Percentiles rank a stretch among this genome's conserved stretches.
Conservation (phyloP, 2,797 vertebrate species). For the Anas capensis region DNA sequence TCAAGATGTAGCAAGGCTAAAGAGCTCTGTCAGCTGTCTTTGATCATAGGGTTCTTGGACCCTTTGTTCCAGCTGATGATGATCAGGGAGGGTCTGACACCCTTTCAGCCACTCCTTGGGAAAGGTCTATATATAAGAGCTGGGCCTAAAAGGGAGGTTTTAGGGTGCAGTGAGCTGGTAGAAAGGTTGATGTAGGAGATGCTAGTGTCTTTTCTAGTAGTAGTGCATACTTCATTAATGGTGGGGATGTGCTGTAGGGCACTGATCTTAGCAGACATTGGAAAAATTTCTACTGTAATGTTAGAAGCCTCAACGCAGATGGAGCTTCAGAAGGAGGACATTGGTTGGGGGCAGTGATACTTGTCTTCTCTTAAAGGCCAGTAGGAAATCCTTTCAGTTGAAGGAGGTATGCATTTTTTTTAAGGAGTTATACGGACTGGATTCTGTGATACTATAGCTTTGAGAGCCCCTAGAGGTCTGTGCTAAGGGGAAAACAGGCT, state of each 20-base stretch:
- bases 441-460: background rate
- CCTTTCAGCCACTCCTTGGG: background rate
- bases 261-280: background rate
- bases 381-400: background rate
- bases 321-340: background rate
- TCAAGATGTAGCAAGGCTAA: background rate
- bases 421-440: background rate
- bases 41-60: background rate
- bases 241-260: background rate
- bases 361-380: background rate
- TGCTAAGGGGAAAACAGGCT: background rate
- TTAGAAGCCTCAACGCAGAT: accelerated
- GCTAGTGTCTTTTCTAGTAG: background rate
- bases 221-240: accelerated
- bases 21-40: background rate
- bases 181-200: accelerated
- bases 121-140: background rate
- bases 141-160: accelerated
- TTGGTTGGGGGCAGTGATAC: background rate
- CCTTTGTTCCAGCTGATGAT: background rate
- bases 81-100: background rate
- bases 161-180: accelerated
- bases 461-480: background rate
- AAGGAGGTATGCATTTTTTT: background rate
- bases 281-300: accelerated